Evolutionary conservation across 2,113 vertebrate genomes (phyloP), one percentile per base, ranked within the genome.

Genomic region (Ibidorhyncha struthersii): DNA sequence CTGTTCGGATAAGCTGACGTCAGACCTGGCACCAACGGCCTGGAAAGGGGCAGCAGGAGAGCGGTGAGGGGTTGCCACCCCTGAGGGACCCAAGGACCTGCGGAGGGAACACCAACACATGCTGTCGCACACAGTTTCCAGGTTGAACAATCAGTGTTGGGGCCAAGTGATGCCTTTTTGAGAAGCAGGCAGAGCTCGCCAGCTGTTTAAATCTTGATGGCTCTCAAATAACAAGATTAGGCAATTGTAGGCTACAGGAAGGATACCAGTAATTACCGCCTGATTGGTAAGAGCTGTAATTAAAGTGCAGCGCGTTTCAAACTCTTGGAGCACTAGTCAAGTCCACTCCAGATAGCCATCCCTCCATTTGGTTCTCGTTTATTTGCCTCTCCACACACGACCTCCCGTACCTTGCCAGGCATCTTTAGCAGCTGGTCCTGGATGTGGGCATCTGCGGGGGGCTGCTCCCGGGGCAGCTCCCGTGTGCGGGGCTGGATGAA

Each of bases 221-320:
- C 91, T 98, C 98, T 98, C 97, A 98, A 98, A 98, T 98, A 98
- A 98, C 98, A 96, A 98, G 98, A 98, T 98, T 98, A 98, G 98
- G 97, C 98, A 98, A 98, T 98, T 98, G 98, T 96, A 95, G 97
- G 98, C 97, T 97, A 83, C 98, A 98, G 97, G 98, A 98, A 98
- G 98, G 98, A 99, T 98, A 98, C 97, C 97, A 97, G 98, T 98
- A 99, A 99, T 99, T 99, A 98, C 98, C 1, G 93, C 97, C 97
- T 98, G 98, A 99, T 99, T 99, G 98, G 98, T 98, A 98, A 96
- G 98, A 96, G 97, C 97, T 97, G 98, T 98, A 99, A 99, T 99
- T 99, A 98, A 98, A 97, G 97, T 61, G 96, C 98, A 97, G 92
- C 45, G 45, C 91, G 32, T 69, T 83, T 92, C 76, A 89, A 91